Percentiles rank a stretch among this genome's conserved stretches.
These are phyloP conservation scores for Bos indicus DNA, from an alignment of 2,113 vertebrate species.

Conservation along the genomic window DNA sequence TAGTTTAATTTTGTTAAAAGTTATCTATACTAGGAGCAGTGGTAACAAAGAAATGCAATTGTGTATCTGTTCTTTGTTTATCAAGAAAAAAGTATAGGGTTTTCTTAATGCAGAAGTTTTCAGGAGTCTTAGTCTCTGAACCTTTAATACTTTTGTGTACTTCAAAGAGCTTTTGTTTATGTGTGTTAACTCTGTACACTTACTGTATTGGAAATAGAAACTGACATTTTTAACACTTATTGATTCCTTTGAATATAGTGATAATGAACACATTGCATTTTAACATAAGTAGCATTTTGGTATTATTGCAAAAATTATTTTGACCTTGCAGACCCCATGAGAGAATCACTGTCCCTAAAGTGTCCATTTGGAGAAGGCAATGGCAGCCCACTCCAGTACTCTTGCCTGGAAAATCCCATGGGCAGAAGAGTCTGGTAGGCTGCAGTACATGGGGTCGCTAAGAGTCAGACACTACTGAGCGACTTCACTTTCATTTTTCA, in stretches of 20 bases:
- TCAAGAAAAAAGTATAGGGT: neutral
- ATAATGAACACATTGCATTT: neutral
- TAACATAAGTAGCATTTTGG: neutral
- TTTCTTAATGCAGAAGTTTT: neutral
- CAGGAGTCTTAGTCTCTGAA: neutral
- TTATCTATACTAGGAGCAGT: neutral
- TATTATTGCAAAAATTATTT: neutral
- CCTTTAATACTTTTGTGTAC: neutral
- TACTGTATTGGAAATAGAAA: neutral
- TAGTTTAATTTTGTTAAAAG: neutral
- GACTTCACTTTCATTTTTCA: too few relatives aligned
- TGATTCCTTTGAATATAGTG: neutral
- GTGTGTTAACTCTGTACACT: neutral
- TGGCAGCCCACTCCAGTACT: too few relatives aligned
- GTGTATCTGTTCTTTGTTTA: neutral
- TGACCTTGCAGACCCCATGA: neutral
- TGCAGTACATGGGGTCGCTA: too few relatives aligned
- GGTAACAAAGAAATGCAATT: neutral
- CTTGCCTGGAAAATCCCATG: too few relatives aligned
- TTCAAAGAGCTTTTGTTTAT: neutral
- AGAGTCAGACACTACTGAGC: rapidly evolving
- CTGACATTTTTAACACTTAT: neutral
- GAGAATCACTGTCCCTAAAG: neutral
- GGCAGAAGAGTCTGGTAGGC: too few relatives aligned
- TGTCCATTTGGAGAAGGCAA: too few relatives aligned